Evolutionary conservation across 53 echinoderm and acorn worm genomes (phyloP), one percentile per base, ranked within the genome.

Genomic region (Henricia sp.): DNA sequence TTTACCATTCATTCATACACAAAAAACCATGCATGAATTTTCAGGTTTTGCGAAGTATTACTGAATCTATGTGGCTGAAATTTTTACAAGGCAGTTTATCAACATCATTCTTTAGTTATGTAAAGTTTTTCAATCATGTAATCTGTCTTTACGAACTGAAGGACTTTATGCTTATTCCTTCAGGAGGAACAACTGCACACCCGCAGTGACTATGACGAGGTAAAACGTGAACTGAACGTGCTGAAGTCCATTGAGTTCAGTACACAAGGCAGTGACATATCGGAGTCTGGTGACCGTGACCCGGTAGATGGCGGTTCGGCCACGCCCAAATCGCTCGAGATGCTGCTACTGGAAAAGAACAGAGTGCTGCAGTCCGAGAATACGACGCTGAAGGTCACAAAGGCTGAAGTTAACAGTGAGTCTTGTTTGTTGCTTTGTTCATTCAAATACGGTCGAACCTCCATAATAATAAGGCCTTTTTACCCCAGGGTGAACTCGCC

Each of bases 271-370:
- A 84, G 70, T 19, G 59, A 70, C 12, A 12, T 43, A 35, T 72
- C 85, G 0, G 73, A 73, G 63, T 75, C 67, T 27, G 86, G 44
- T 4, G 85, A 66, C 36, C n/a, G 44, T 4, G 85, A 60, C 11
- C 70, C 25, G 27, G 72, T 51, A 14, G 50, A 34, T 6, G 85
- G 65, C 37, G 68, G 41, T 1, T 36, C 83, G 19, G 75, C 54
- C 32, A 68, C 85, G 0, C 92, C 89, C 28, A 96, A 96, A 29
- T 94, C 97, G 1, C 87, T 96, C 57, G 97, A 96, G 76, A 91
- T 96, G 97, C 85, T 96, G 30, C 88, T 96, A 0, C 83, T 96
- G 48, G 97, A 96, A 71, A 96, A 96, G 74, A 96, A 96, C 84
- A 59, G 97, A n/a, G 88, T 92, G 1, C 73, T 96, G 25, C 94